These are phyloP conservation scores for Samia ricini DNA, from an alignment of 1,140 invertebrate genomes.

Conservation along the genomic window DNA sequence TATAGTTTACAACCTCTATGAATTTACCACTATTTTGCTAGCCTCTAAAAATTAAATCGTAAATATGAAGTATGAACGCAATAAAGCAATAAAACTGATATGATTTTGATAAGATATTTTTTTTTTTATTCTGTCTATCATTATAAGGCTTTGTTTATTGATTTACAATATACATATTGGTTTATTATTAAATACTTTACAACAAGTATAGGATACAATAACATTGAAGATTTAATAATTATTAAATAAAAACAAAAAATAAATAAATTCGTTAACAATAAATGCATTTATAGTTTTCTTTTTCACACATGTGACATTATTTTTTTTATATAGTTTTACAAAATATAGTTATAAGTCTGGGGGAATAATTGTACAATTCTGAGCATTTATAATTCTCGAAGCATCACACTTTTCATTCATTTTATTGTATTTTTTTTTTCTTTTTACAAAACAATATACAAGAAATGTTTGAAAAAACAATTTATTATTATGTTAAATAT, in stretches of 20 bases:
- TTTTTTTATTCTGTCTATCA: not conserved
- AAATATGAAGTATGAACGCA: not conserved
- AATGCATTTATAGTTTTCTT: slow-evolving; percentile 53
- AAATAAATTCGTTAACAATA: slow-evolving; percentile 75
- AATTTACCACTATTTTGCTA: too few relatives aligned
- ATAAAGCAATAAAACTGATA: not conserved
- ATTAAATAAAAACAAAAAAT: slow-evolving; percentile 59
- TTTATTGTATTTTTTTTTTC: not conserved
- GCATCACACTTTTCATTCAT: not conserved
- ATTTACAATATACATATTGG: not conserved
- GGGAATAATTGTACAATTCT: slow-evolving; percentile 4
- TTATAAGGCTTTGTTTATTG: slow-evolving; percentile 1
- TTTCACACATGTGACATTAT: slow-evolving; percentile 12
- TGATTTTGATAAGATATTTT: not conserved
- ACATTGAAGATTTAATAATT: slow-evolving; percentile 43
- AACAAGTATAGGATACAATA: slow-evolving; percentile 41
- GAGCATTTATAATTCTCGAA: not conserved
- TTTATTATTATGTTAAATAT: too few relatives aligned
- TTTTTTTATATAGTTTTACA: slow-evolving; percentile 19
- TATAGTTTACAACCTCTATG: too few relatives aligned
- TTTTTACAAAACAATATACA: not conserved
- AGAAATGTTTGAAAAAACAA: too few relatives aligned
- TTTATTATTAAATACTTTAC: slow-evolving; percentile 24
- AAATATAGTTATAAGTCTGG: not conserved
- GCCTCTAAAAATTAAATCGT: not conserved